Evolutionary conservation across 2,888 invertebrate genomes (phyloP).

Genomic region (Gymnosoma rotundatum): DNA sequence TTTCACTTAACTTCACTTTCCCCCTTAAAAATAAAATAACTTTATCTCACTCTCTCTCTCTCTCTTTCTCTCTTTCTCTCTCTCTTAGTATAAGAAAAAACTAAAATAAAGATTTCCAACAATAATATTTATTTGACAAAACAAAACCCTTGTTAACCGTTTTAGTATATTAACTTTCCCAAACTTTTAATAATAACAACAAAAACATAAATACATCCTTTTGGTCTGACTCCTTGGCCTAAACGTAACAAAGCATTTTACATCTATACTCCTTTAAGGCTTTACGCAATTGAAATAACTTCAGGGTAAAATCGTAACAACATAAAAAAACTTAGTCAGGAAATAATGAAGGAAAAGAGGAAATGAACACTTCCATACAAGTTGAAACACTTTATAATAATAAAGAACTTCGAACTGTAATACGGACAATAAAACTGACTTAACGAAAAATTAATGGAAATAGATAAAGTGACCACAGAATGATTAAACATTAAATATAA

Average conservation of each 20-base stretch:
- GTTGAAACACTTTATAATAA: conserved; percentile 2
- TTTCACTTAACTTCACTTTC: no score
- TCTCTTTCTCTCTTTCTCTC: background rate
- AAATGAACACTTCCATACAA: background rate
- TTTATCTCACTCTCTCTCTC: background rate
- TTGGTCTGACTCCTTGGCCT: background rate
- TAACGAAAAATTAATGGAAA: no score
- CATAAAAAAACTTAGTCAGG: conserved; percentile 54
- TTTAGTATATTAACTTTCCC: no score
- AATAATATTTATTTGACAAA: no score
- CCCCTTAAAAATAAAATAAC: background rate
- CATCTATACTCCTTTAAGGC: background rate
- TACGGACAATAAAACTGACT: background rate
- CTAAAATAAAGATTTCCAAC: background rate
- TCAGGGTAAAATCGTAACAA: conserved; percentile 60
- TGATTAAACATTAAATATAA: no score
- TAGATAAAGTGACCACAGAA: no score
- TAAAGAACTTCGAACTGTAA: background rate
- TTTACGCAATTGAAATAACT: conserved; percentile 33
- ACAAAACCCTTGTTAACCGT: background rate
- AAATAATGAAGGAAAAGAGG: background rate
- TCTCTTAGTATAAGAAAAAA: background rate
- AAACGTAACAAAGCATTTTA: conserved; percentile 5
- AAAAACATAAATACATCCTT: background rate
- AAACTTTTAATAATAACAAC: background rate